Conservation (phyloP, 2,797 vertebrate genomes). For the Podargus strigoides region DNA sequence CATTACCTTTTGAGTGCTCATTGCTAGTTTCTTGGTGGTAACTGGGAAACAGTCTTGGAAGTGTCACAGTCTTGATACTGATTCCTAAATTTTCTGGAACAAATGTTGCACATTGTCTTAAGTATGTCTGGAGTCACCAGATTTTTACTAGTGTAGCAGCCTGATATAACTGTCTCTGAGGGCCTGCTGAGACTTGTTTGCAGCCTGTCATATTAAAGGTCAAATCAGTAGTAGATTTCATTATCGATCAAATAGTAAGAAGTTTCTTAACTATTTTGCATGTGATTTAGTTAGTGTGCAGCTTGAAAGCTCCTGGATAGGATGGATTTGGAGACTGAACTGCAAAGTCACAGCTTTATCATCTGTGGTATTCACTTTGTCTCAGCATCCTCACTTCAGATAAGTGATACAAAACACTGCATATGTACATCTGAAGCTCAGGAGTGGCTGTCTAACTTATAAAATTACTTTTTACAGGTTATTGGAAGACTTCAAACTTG, state of each 20-base stretch:
- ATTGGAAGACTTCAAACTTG: not conserved
- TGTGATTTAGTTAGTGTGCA: not conserved
- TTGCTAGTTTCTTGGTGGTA: not conserved
- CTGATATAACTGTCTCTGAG: not conserved
- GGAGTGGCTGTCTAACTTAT: not conserved
- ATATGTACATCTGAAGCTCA: not conserved
- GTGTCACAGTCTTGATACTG: not conserved
- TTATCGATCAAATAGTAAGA: not conserved
- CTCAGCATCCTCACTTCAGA: not conserved
- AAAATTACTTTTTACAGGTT: not conserved
- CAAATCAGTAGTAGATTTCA: not conserved
- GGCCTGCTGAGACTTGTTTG: not conserved
- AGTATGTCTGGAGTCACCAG: not conserved
- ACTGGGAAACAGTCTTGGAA: not conserved
- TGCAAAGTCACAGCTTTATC: not conserved
- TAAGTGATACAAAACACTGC: accelerated
- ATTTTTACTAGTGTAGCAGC: not conserved
- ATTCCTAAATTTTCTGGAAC: not conserved
- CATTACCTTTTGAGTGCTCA: not conserved
- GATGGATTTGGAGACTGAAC: not conserved
- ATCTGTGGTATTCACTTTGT: not conserved
- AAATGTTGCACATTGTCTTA: not conserved
- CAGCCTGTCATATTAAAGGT: not conserved
- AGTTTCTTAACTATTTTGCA: not conserved
- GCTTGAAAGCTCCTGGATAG: not conserved